Percentiles rank a stretch among this genome's conserved stretches.
Evolutionary conservation across 1,140 invertebrate genomes (phyloP).

Genomic region (Bombus breviceps): DNA sequence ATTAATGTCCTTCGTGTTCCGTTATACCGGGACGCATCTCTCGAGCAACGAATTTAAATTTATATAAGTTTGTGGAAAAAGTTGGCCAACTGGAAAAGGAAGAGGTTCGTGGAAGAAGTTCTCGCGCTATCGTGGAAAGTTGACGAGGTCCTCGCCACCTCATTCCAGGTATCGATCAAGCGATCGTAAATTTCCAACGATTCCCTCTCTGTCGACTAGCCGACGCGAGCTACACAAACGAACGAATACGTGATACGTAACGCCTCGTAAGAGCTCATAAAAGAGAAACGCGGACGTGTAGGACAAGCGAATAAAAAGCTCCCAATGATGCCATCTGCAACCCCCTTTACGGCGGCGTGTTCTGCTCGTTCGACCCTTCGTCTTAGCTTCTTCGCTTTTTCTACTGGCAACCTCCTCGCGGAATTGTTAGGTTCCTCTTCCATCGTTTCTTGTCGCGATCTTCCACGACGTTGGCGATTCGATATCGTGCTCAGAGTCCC

Average conservation of each 20-base stretch:
- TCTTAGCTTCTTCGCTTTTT: conserved; percentile 35
- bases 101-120: conserved; percentile 1
- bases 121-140: not conserved
- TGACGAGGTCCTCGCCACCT: conserved; percentile 2
- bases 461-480: not conserved
- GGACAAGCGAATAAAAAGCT: conserved; percentile 67
- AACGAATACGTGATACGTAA: conserved; percentile 22
- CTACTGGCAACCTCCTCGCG: not conserved
- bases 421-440: not conserved
- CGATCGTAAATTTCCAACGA: conserved; percentile 42
- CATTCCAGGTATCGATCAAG: conserved; percentile 26
- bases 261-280: conserved; percentile 65
- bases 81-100: not conserved
- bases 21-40: not conserved
- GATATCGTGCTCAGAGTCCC: not conserved
- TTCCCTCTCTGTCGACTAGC: not conserved
- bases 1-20: not conserved
- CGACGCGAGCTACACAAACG: not conserved
- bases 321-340: conserved; percentile 67
- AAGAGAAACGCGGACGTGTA: conserved; percentile 66
- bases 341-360: conserved; percentile 66
- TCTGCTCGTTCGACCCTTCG: conserved; percentile 28
- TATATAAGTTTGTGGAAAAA: conserved; percentile 16
- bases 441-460: conserved; percentile 1
- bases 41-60: conserved; percentile 23